Evolutionary conservation across 2,113 vertebrate species (phyloP).

Genomic region (Bombycilla garrulus): DNA sequence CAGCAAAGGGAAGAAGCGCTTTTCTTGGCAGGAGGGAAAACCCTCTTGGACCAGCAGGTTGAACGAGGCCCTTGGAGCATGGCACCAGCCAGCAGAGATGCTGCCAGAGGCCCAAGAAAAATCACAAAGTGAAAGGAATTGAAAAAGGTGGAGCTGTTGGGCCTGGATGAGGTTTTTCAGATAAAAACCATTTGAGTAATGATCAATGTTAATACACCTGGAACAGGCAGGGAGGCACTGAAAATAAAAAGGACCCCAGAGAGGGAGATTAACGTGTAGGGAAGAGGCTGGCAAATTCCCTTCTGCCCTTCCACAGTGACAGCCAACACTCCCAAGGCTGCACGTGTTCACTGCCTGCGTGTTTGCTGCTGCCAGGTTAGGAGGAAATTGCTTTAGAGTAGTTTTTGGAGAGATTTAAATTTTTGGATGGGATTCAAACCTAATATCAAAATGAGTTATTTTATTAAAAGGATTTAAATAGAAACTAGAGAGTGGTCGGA

Average conservation of each 20-base stretch:
- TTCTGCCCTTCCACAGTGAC: not conserved
- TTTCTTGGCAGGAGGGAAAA: not conserved
- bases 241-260: not conserved
- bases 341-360: constrained; percentile 44
- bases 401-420: constrained; percentile 56
- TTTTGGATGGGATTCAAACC: constrained; percentile 59
- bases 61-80: not conserved
- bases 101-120: not conserved
- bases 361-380: constrained; percentile 55
- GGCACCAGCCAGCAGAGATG: not conserved
- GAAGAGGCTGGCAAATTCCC: not conserved
- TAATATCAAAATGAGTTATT: constrained; percentile 70
- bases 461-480: constrained; percentile 72
- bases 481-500: not conserved
- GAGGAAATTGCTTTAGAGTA: constrained; percentile 67
- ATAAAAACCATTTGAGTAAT: not conserved
- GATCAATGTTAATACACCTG: not conserved
- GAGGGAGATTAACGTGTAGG: not conserved
- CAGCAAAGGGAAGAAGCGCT: not conserved
- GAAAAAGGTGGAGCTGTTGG: not conserved
- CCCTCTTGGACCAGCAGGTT: not conserved
- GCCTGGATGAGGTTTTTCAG: not conserved
- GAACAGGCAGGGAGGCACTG: not conserved
- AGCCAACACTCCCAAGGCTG: not conserved
- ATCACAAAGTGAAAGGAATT: not conserved